phyloP scores from a whole-genome alignment of 2,797 vertebrate species.

The Mus spretus region DNA sequence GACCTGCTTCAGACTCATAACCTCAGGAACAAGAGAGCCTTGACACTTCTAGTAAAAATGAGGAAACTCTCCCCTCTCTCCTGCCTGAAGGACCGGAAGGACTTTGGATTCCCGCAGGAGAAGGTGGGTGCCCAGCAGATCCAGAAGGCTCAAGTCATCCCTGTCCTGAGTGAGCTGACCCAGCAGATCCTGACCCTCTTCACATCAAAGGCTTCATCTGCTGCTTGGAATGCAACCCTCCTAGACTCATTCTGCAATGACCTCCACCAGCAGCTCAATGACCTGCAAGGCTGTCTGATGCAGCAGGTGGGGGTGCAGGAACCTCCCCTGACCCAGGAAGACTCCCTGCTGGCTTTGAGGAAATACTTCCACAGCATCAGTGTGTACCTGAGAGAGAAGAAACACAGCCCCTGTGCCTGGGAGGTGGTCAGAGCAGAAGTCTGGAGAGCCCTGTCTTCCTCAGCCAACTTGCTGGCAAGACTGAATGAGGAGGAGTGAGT shows the following conservation, averaged over 20 bases:
- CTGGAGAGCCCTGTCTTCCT: background rate
- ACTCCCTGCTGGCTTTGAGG: background rate
- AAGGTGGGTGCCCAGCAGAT: background rate
- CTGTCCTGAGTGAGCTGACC: background rate
- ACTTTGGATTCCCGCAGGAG: background rate
- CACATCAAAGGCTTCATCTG: background rate
- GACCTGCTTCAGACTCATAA: background rate
- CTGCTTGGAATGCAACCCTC: background rate
- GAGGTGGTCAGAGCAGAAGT: slow-evolving; percentile 49
- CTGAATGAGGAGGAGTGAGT: background rate
- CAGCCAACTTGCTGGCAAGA: background rate
- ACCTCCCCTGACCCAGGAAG: background rate
- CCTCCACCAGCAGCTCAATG: background rate
- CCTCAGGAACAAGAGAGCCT: background rate
- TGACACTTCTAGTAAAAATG: background rate
- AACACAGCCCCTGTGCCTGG: too few species aligned
- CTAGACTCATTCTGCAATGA: background rate
- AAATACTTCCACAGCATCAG: slow-evolving; percentile 15
- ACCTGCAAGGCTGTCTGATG: slow-evolving; percentile 10
- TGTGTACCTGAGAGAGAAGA: slow-evolving; percentile 7
- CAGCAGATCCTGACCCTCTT: background rate
- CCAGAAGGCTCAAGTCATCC: background rate
- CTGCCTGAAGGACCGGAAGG: slow-evolving; percentile 1
- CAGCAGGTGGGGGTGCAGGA: background rate
- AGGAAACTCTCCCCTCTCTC: background rate